These are phyloP conservation scores for Rhincodon typus DNA, from an alignment of 2,797 vertebrate genomes.

Conservation along the genomic window DNA sequence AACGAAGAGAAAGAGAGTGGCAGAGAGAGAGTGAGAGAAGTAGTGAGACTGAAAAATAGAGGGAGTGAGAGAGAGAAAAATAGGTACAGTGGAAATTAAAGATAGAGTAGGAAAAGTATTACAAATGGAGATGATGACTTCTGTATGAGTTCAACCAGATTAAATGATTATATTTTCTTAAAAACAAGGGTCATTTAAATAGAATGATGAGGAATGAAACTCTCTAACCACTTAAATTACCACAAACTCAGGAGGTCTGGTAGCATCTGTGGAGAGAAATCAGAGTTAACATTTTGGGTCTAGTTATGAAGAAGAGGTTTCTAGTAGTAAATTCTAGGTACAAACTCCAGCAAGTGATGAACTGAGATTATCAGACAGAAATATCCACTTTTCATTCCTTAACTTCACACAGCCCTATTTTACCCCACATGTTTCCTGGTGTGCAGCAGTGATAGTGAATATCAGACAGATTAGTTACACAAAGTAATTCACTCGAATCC, in stretches of 20 bases:
- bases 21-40: neutral
- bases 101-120: neutral
- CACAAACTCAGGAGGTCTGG: too few relatives aligned
- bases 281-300: too few relatives aligned
- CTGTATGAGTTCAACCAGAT: neutral
- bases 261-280: too few relatives aligned
- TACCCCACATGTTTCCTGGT: neutral
- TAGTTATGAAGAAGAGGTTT: too few relatives aligned
- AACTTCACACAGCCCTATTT: neutral
- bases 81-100: neutral
- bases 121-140: neutral
- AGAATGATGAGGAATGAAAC: neutral
- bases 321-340: neutral
- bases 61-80: neutral
- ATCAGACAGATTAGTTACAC: neutral
- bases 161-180: neutral
- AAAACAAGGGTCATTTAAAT: neutral
- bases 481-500: neutral
- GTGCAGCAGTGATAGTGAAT: neutral
- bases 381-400: neutral
- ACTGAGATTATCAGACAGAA: neutral
- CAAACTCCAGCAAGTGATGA: neutral
- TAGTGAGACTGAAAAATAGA: neutral
- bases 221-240: neutral
- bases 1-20: neutral